Evolutionary conservation across 1,140 invertebrate genomes (phyloP), one percentile per base, ranked within the genome.

Genomic region (Matsumurasca onukii): DNA sequence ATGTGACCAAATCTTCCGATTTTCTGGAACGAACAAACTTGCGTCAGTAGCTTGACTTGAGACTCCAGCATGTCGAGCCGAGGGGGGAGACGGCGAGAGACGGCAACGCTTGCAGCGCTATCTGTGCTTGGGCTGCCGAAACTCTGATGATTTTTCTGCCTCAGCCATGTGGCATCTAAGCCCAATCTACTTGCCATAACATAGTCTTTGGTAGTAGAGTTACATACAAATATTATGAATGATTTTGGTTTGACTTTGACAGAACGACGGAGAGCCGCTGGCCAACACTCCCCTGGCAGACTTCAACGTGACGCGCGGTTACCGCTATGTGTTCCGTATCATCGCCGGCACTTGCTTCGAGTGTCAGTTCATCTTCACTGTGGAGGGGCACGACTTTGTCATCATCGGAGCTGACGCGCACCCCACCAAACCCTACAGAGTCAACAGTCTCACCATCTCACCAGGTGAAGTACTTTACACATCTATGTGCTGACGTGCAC

Each of bases 361-460:
- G 63, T 86, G 85, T 71, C 84, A 85, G 17, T 76, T 84, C 55
- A 72, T 77, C 65, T 68, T 88, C 27, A 83, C 82, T 12, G 73
- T 86, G 31, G 82, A 85, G 69, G 73, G 77, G 24, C 86, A 88
- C 67, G 76, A 74, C 1, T 64, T 88, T 31, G 75, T 75, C 25
- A 74, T 86, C 0, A 78, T 85, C 29, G 79, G 82, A 1, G 77
- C 79, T 12, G 86, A 88, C 73, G 83, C 82, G 25, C 76, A 78
- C 3, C 49, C 31, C 31, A 27, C 61, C 24, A 59, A 61, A 77
- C 84, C 17, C 79, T 89, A 5, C 77, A 85, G 71, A 82, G 86
- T 5, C 17, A 59, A 75, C 57, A 45, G 52, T 13, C 24, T 75
- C 0, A 71, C 25, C n/a, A 66, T 70, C 20, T 71, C 59, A 30